Percentiles rank a stretch among this genome's conserved stretches.
Conservation (phyloP, 2,797 vertebrate genomes). For the Linurgus olivaceus region DNA sequence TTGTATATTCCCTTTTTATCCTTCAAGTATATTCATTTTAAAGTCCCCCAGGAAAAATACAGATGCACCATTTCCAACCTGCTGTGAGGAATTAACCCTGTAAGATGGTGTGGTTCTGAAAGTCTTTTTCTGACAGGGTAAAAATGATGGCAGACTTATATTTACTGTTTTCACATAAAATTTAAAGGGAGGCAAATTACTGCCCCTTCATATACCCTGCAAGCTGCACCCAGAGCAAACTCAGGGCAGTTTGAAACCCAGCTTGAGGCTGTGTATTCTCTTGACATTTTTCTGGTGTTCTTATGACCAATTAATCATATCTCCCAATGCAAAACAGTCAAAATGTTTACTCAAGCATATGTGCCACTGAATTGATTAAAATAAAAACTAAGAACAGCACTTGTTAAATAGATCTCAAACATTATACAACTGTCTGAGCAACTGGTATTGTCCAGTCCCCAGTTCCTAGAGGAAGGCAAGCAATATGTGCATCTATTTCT, state of each 20-base stretch:
- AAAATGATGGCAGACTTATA: neutral
- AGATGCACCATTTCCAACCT: neutral
- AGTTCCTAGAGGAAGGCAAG: constrained; percentile 55
- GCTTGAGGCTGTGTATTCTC: neutral
- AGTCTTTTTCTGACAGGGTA: neutral
- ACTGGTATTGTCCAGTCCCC: constrained; percentile 51
- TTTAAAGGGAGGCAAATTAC: neutral
- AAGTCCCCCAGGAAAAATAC: neutral
- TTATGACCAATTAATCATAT: neutral
- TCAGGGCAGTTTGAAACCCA: neutral
- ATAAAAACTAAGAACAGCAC: neutral
- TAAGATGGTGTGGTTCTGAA: neutral
- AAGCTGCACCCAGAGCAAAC: neutral
- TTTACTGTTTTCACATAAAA: neutral
- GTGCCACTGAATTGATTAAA: neutral
- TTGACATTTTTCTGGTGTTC: neutral
- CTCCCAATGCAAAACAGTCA: neutral
- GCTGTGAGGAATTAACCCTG: neutral
- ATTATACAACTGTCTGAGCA: constrained; percentile 44
- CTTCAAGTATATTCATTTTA: neutral
- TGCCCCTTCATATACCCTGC: neutral
- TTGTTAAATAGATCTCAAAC: constrained; percentile 12
- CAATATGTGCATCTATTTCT: constrained; percentile 69
- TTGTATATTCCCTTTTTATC: neutral
- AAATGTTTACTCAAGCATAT: constrained; percentile 36